Percentiles rank a stretch among this genome's conserved stretches.
phyloP scores from a whole-genome alignment of 1,140 invertebrate species.

The Oryzaephilus surinamensis region DNA sequence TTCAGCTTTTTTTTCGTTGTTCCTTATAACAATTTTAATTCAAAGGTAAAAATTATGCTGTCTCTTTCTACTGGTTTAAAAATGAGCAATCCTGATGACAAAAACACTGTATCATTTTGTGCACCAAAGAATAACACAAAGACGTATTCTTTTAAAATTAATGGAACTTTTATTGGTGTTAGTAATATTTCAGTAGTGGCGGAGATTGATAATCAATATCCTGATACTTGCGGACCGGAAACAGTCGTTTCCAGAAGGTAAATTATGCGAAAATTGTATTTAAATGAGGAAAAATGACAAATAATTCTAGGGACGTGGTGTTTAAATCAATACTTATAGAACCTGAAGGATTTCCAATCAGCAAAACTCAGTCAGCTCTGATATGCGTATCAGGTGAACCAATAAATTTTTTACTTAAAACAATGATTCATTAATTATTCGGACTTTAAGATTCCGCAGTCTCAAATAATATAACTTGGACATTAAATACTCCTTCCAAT shows the following conservation, averaged over 20 bases:
- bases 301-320: slow-evolving; percentile 40
- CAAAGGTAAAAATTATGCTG: slow-evolving; percentile 40
- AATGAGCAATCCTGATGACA: slow-evolving; percentile 15
- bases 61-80: slow-evolving; percentile 40
- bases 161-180: slow-evolving; percentile 41
- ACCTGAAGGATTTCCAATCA: slow-evolving; percentile 47
- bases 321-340: slow-evolving; percentile 43
- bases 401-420: too few relatives aligned
- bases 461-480: slow-evolving; percentile 24
- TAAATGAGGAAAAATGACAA: slow-evolving; percentile 33
- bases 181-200: slow-evolving; percentile 50
- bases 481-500: slow-evolving; percentile 32
- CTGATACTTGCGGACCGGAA: slow-evolving; percentile 40
- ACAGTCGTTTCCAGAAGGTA: slow-evolving; percentile 38
- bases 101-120: slow-evolving; percentile 33
- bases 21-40: not conserved
- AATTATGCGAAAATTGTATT: slow-evolving; percentile 34
- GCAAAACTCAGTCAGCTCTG: slow-evolving; percentile 41
- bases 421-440: slow-evolving; percentile 1
- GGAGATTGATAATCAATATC: slow-evolving; percentile 39
- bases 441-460: slow-evolving; percentile 6
- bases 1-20: not conserved
- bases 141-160: slow-evolving; percentile 42
- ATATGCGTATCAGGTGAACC: slow-evolving; percentile 35
- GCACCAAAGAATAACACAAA: slow-evolving; percentile 36